Percentiles rank a stretch among this genome's conserved stretches.
Evolutionary conservation across 2,888 invertebrate species (phyloP).

Genomic region (Sminthurinus aureus): DNA sequence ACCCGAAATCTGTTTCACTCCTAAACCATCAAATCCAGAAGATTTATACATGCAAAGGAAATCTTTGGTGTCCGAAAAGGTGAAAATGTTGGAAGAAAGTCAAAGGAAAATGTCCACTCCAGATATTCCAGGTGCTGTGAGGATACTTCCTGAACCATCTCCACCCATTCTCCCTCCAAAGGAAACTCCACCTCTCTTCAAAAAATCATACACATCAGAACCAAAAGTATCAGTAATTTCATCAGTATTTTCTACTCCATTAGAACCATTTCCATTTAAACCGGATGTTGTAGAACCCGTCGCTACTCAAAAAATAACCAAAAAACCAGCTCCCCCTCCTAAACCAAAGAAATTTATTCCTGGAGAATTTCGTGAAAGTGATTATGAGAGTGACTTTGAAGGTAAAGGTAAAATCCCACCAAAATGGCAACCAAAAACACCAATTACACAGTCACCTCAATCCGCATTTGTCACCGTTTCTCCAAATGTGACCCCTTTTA

Average conservation of each 20-base stretch:
- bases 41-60: constrained; percentile 18
- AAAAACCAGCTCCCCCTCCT: constrained; percentile 67
- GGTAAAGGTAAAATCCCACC: constrained; percentile 66
- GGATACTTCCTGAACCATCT: constrained; percentile 46
- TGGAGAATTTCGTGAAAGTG: constrained; percentile 73
- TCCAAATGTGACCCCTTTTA: constrained; percentile 57
- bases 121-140: constrained; percentile 48
- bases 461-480: constrained; percentile 70
- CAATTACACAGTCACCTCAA: neutral
- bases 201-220: neutral
- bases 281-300: neutral
- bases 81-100: constrained; percentile 48
- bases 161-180: constrained; percentile 16
- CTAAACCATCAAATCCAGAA: constrained; percentile 63
- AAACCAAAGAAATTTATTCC: constrained; percentile 70
- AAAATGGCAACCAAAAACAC: constrained; percentile 70
- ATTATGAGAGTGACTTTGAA: constrained; percentile 76
- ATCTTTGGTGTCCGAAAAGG: constrained; percentile 51
- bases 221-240: constrained; percentile 10
- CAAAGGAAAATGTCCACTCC: constrained; percentile 23
- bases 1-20: constrained; percentile 73
- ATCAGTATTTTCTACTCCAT: neutral
- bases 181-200: constrained; percentile 12
- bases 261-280: constrained; percentile 31
- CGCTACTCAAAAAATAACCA: constrained; percentile 59